Percentiles rank a stretch among this genome's conserved stretches.
Evolutionary conservation across 2,797 vertebrate genomes (phyloP).

Genomic region (Mastacembelus armatus): DNA sequence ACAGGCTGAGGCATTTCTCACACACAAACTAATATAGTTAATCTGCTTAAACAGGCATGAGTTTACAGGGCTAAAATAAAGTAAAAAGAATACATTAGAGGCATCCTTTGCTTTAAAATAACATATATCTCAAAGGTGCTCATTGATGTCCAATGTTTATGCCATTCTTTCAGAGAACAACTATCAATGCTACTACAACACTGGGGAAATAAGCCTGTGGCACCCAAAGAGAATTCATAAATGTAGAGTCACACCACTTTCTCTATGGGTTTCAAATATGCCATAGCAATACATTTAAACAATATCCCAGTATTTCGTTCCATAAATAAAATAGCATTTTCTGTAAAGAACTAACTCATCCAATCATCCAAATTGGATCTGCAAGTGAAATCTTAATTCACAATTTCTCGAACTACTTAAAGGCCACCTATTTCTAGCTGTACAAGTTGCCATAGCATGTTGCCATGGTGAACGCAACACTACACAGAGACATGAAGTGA

Average conservation of each 20-base stretch:
- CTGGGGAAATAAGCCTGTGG: background rate
- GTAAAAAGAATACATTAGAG: background rate
- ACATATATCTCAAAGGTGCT: background rate
- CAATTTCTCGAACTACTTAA: background rate
- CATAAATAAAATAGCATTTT: background rate
- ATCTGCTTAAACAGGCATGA: background rate
- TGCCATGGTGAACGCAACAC: slow-evolving; percentile 34
- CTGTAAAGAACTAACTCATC: too few species aligned
- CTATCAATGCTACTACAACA: background rate
- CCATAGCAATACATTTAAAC: background rate
- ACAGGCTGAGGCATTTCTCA: background rate
- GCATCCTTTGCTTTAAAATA: background rate
- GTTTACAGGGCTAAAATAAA: background rate
- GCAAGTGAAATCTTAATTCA: background rate
- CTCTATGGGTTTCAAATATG: background rate
- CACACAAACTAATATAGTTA: background rate
- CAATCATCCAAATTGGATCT: too few species aligned
- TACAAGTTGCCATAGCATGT: slow-evolving; percentile 21
- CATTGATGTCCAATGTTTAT: background rate
- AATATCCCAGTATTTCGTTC: background rate
- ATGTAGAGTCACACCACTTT: too few species aligned
- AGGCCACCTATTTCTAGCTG: background rate
- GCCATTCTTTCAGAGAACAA: background rate
- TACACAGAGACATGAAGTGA: slow-evolving; percentile 29
- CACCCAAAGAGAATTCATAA: background rate